Percentiles rank a stretch among this genome's conserved stretches.
Conservation (phyloP, 2,797 vertebrate species). For the Manis crassicaudata region DNA sequence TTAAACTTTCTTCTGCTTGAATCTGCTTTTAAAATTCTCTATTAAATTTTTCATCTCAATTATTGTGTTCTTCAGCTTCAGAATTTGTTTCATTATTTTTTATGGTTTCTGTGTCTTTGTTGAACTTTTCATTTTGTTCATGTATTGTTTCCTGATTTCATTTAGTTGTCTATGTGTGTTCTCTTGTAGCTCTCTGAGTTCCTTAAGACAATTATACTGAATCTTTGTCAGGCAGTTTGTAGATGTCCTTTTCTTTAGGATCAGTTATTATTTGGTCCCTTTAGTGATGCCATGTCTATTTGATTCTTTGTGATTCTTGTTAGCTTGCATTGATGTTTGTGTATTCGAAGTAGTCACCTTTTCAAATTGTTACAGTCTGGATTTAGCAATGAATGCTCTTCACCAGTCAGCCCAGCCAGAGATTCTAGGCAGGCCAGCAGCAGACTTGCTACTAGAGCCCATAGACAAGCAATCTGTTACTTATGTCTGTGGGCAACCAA, state of each 20-base stretch:
- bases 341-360: background rate
- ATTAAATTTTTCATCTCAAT: background rate
- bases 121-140: background rate
- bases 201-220: background rate
- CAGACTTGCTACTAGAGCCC: background rate
- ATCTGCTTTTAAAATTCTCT: background rate
- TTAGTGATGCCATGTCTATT: background rate
- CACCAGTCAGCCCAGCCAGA: background rate
- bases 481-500: background rate
- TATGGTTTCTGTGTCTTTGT: background rate
- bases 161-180: background rate
- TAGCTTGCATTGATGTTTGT: background rate
- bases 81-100: background rate
- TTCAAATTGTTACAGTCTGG: background rate
- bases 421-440: background rate
- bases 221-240: background rate
- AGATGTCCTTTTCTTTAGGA: background rate
- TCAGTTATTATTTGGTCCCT: background rate
- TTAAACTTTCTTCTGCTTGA: background rate
- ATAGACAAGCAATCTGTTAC: background rate
- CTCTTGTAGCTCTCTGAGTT: background rate
- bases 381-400: background rate
- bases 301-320: constrained; percentile 1
- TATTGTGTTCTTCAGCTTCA: background rate
- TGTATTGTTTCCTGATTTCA: background rate